Evolutionary conservation across 2,113 vertebrate species (phyloP).

Genomic region (Elgaria multicarinata): DNA sequence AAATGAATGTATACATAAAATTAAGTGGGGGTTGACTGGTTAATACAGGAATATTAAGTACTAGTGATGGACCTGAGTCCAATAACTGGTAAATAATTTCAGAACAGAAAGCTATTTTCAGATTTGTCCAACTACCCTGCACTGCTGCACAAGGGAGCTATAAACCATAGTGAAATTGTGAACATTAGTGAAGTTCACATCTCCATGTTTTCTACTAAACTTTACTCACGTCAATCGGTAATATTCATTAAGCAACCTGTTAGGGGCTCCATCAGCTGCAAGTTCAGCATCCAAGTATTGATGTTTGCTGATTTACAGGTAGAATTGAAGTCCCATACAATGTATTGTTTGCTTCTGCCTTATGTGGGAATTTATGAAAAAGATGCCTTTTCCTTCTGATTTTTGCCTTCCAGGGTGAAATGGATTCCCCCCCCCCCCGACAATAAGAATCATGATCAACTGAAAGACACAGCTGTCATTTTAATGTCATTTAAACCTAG

Average conservation of each 20-base stretch:
- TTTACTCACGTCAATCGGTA: neutral
- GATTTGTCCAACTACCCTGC: neutral
- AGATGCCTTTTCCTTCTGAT: neutral
- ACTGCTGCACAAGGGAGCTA: neutral
- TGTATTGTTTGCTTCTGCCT: neutral
- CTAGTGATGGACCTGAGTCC: neutral
- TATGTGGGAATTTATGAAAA: neutral
- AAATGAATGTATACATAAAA: constrained; percentile 30
- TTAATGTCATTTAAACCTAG: neutral
- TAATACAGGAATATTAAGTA: neutral
- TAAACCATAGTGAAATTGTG: too few relatives aligned
- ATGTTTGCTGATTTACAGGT: neutral
- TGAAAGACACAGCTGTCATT: neutral
- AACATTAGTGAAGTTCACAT: neutral
- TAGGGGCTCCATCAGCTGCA: neutral
- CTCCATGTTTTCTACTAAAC: neutral
- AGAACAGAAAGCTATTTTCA: neutral
- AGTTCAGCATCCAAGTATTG: neutral
- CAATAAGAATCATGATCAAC: neutral
- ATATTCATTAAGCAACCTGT: neutral
- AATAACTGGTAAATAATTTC: neutral
- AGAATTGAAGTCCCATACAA: neutral
- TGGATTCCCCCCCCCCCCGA: too few relatives aligned
- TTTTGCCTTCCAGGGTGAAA: neutral
- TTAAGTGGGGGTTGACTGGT: neutral